These are phyloP conservation scores for Agapornis canus DNA, from an alignment of 2,797 vertebrate genomes.

Conservation along the genomic window DNA sequence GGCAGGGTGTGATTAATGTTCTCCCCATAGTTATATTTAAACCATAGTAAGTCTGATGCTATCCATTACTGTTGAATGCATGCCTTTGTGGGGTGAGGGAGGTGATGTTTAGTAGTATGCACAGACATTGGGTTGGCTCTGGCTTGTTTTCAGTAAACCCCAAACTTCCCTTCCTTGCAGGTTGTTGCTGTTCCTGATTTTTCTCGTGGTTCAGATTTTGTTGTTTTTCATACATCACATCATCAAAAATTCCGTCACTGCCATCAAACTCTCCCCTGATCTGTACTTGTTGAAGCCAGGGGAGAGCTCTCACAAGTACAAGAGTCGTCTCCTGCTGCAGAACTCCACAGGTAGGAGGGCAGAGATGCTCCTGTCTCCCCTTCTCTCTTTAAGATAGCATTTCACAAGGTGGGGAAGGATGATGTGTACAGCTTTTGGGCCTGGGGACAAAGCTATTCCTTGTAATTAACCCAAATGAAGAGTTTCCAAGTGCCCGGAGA, in stretches of 20 bases:
- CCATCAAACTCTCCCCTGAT: constrained; percentile 83
- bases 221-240: constrained; percentile 83
- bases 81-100: neutral
- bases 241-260: constrained; percentile 84
- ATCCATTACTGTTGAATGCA: rapidly evolving
- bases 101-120: neutral
- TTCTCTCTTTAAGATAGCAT: rapidly evolving
- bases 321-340: constrained; percentile 88
- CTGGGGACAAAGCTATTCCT: neutral
- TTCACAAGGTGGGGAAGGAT: neutral
- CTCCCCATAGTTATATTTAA: neutral
- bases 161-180: constrained; percentile 74
- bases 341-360: constrained; percentile 87
- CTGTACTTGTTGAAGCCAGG: constrained; percentile 85
- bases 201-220: constrained; percentile 86
- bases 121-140: neutral
- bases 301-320: constrained; percentile 82
- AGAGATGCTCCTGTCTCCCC: neutral
- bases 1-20: neutral
- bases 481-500: neutral
- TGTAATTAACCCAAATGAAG: neutral
- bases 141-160: neutral
- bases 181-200: constrained; percentile 88
- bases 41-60: neutral
- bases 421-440: neutral